Base-by-base conservation (phyloP, 64 coral and sea anemone species). In the Catalaphyllia jardinei region DNA sequence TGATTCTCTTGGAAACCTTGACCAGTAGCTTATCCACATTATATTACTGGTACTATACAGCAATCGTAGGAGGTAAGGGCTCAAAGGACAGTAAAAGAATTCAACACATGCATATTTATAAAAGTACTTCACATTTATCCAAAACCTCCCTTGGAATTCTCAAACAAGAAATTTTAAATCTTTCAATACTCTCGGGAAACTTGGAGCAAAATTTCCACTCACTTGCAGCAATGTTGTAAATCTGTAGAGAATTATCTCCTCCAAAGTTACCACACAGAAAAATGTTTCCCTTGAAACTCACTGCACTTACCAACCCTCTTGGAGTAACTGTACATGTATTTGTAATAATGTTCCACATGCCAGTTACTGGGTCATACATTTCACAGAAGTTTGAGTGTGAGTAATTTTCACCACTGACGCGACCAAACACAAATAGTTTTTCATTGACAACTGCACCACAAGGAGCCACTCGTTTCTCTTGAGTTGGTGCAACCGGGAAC, bases 391-490 rank as follows among this genome's bases (percentile, higher is more conserved):
- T 8, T 19, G 69, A 38, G 4, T 74, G 81, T n/a, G 86, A 4
- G 55, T 15, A 31, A 46, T n/a, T 65, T 51, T 31, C 79, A 80
- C 7, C 55, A 62, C 54, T 10, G 3, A 75, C 57, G 16, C 93
- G 88, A 5, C 93, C 93, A 46, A 94, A 67, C 2, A 94, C 88
- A 54, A 78, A 90, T 30, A 94, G 60, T 18, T 29, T 77, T 24
- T 90, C 72, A 61, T 87, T 89, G 16, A 61, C 33, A 22, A 82
- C 74, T n/a, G 90, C 87, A 11, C 88, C 93, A 27, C 71, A 52
- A 1, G 93, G 88, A 63, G 75, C 76, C 29, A 60, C 81, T 28
- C 93, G 60, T 16, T 61, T 35, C 12, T 90, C 64, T 4, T 39
- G 71, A 74, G 79, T 90, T 11, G 79, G 59, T 13, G 87, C 16